These are phyloP conservation scores for Nymphicus hollandicus DNA, from an alignment of 2,113 vertebrate genomes.

Conservation along the genomic window DNA sequence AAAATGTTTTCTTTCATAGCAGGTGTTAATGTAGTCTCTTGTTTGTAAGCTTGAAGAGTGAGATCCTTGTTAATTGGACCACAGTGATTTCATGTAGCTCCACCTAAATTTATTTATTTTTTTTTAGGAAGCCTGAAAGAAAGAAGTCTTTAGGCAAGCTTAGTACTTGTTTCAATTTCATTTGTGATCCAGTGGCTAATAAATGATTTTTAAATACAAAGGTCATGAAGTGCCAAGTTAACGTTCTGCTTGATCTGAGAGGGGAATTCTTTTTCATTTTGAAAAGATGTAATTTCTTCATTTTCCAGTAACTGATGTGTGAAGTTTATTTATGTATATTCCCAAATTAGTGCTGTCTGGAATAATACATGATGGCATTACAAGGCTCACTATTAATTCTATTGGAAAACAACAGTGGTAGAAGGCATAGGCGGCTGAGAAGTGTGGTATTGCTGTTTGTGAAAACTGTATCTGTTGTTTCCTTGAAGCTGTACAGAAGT, in stretches of 20 bases:
- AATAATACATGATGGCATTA: background rate
- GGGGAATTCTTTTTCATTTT: background rate
- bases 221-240: background rate
- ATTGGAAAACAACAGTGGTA: background rate
- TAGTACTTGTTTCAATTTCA: background rate
- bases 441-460: background rate
- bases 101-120: background rate
- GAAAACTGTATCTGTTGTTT: background rate
- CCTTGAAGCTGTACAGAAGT: background rate
- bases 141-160: background rate
- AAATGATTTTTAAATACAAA: background rate
- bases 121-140: background rate
- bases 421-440: background rate
- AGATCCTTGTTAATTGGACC: slow-evolving; percentile 72
- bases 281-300: background rate
- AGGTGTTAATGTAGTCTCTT: slow-evolving; percentile 64
- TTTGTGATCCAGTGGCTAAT: background rate
- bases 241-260: background rate
- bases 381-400: background rate
- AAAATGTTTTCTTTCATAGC: slow-evolving; percentile 68
- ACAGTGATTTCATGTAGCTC: slow-evolving; percentile 46
- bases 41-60: slow-evolving; percentile 64
- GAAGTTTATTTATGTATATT: background rate
- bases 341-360: background rate
- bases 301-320: background rate